Base-by-base conservation (phyloP, 2,797 vertebrate species). In the Pseudochaenichthys georgianus region DNA sequence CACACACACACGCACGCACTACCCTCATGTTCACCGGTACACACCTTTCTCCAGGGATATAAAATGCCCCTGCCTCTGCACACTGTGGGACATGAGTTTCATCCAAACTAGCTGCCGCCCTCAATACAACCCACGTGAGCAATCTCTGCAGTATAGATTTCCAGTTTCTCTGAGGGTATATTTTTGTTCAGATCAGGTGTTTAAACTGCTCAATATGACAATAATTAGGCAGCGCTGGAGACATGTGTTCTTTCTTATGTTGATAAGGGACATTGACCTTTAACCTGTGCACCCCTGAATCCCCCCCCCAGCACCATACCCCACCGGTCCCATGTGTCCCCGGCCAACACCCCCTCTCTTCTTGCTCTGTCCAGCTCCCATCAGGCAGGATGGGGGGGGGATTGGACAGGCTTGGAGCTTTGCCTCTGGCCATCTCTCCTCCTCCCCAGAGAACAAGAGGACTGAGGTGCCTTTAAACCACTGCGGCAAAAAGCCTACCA, bases 401-500 rank as follows among this genome's bases (percentile, higher is more conserved):
- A 70, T 77, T 87, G 84, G 86, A 84, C 87, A 88, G 88, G 90
- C 92, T 93, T 80, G 79, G 88, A 95, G 93, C 88, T 67, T 91
- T 73, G 93, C 95, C 94, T 94, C 85, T 86, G 91, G 95, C 93
- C 91, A 92, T 94, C 91, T 89, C 87, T 87, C 71, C 72, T 84
- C 87, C 85, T 94, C 95, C 93, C 94, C 64, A 77, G 95, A 94
- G 95, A 92, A 93, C 88, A 84, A 38, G 87, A 90, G 88, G 90
- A 90, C 91, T 83, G 94, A 94, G 95, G 94, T 95, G 92, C 94
- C 94, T 95, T 95, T 95, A 95, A 95, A 95, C 93, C 94, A 96
- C 94, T 96, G 95, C 95, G 93, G 95, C 95, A 95, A 92, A 94
- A 93, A 91, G 87, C 86, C 87, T 75, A 92, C 89, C 91, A 93